Base-by-base conservation (phyloP, 1,140 invertebrate species). In the Steinernema khuongi region DNA sequence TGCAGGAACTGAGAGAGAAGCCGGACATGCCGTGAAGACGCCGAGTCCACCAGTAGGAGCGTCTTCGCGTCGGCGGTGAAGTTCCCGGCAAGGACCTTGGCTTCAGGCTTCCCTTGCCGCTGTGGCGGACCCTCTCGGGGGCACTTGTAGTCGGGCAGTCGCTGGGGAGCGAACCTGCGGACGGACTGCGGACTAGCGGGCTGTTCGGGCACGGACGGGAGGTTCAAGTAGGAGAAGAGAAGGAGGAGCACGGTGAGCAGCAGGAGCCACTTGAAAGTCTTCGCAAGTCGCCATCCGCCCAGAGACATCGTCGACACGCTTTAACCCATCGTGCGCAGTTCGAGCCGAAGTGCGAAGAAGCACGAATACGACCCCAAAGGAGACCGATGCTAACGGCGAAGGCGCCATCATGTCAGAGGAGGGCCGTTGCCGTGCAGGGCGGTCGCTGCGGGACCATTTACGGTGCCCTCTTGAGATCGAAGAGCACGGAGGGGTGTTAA, bases 311-410 rank as follows among this genome's bases (percentile, higher is more conserved):
- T 11, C 4, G 11, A 22, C 19, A 26, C 22, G 11, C 36, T 60
- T 60, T 60, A 60, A 60, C 50, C 50, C 50, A 60, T 60, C 4
- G n/a, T n/a, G n/a, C n/a, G n/a, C n/a, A n/a, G n/a, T n/a, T n/a
- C n/a, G n/a, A n/a, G n/a, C n/a, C n/a, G n/a, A n/a, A n/a, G n/a
- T n/a, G n/a, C n/a, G n/a, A n/a, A n/a, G n/a, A n/a, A n/a, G n/a
- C n/a, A n/a, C n/a, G n/a, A n/a, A n/a, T n/a, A n/a, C n/a, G n/a
- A n/a, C n/a, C n/a, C n/a, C n/a, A n/a, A n/a, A n/a, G n/a, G n/a
- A n/a, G n/a, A n/a, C n/a, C n/a, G n/a, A n/a, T n/a, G n/a, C n/a
- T n/a, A n/a, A n/a, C n/a, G n/a, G n/a, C n/a, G n/a, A n/a, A n/a
- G n/a, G n/a, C n/a, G n/a, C n/a, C n/a, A n/a, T n/a, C n/a, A n/a